Evolutionary conservation across 2,888 invertebrate genomes (phyloP), one percentile per base, ranked within the genome.

Genomic region (Macrophya alboannulata): DNA sequence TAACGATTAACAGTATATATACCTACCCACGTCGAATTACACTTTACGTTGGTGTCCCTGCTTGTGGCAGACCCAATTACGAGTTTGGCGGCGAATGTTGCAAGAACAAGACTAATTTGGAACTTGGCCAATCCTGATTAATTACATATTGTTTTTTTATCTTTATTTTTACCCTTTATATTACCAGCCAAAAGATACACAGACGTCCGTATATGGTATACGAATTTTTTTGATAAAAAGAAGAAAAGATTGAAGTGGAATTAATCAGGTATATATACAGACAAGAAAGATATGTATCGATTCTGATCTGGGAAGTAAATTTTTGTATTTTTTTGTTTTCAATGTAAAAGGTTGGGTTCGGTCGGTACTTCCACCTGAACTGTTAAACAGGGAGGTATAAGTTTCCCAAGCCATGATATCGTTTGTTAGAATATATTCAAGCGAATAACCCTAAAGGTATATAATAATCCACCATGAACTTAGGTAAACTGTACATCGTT

Each of bases 21-120:
- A n/a, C n/a, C n/a, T n/a, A 48, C 15, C 48, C 4, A 12, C 68
- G 68, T 68, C 17, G 68, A 68, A 37, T 68, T 37, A 68, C 31
- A 68, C 68, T 68, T 68, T 68, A 68, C 15, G 8, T 17, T 17
- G 15, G 68, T n/a, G n/a, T 68, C 17, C 15, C 68, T 68, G 37
- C 31, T 37, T 17, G 68, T 68, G 25, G 68, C 68, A 37, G 68
- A 68, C 68, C 37, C 62, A 62, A 81, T 81, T 59, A 81, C 43
- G 37, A 59, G 62, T 62, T 51, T 40, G 37, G 9, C 31, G 0
- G 17, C 1, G 77, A 77, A 31, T 55, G 51, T 10, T 31, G 55
- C 72, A 74, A 62, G 81, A 59, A 40, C 43, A 10, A 51, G 62
- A 62, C 43, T 62, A 40, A 81, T 81, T 81, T 81, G 81, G 62